phyloP scores from a whole-genome alignment of 1,140 invertebrate species.

The Fopius arisanus region DNA sequence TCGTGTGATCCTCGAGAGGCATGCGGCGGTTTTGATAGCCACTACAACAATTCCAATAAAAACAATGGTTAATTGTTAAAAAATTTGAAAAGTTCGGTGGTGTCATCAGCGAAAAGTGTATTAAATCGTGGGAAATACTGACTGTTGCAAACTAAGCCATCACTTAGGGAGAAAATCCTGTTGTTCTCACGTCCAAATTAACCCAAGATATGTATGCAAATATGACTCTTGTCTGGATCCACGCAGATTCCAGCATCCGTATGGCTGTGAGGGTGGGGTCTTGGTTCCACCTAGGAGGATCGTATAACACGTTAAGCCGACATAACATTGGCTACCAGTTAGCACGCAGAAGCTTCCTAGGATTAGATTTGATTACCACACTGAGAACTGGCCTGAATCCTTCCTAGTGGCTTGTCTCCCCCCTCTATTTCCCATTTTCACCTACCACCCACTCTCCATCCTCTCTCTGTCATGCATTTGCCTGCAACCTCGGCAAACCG shows the following conservation, averaged over 20 bases:
- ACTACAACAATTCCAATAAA: too few relatives aligned
- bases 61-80: too few relatives aligned
- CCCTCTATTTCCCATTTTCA: too few relatives aligned
- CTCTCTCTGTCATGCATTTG: neutral
- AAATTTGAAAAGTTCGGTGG: too few relatives aligned
- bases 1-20: too few relatives aligned
- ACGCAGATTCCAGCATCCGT: neutral
- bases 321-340: conserved; percentile 49
- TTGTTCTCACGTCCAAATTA: conserved; percentile 12
- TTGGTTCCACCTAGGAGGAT: conserved; percentile 17
- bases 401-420: neutral
- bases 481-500: neutral
- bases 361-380: conserved; percentile 56
- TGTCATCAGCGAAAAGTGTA: too few relatives aligned
- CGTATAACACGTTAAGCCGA: conserved; percentile 40
- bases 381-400: conserved; percentile 32
- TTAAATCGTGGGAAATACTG: neutral
- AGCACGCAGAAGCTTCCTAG: conserved; percentile 38
- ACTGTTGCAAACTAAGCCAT: neutral
- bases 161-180: neutral
- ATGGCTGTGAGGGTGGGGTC: neutral
- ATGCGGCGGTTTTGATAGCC: too few relatives aligned
- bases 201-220: conserved; percentile 22
- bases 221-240: conserved; percentile 6
- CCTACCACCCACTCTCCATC: neutral